Conservation (phyloP, 2,113 vertebrate species). For the Guaruba guarouba region DNA sequence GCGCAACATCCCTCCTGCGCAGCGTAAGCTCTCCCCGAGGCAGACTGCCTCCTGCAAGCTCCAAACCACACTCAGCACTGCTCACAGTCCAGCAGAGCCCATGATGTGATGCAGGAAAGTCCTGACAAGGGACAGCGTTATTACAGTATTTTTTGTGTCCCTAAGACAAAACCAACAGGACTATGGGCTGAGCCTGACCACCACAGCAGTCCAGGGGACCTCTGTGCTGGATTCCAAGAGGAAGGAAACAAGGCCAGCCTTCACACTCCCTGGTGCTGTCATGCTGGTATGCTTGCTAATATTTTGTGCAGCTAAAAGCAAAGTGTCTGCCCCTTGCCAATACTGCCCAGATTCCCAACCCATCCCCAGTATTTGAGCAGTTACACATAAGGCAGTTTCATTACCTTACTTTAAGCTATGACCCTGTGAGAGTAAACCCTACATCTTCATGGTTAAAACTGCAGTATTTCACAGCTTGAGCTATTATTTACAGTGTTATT, state of each 20-base stretch:
- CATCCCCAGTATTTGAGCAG: neutral
- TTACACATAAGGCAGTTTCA: neutral
- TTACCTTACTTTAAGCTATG: neutral
- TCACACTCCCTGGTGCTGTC: neutral
- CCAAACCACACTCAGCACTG: rapidly evolving
- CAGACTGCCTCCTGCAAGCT: neutral
- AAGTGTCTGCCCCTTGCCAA: neutral
- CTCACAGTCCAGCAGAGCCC: neutral
- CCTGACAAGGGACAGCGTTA: neutral
- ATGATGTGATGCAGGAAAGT: rapidly evolving
- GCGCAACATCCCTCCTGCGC: rapidly evolving
- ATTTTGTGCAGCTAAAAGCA: neutral
- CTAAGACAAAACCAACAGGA: neutral
- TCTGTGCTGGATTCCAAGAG: neutral
- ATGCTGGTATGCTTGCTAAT: rapidly evolving
- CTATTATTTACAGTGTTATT: neutral
- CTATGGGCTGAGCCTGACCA: neutral
- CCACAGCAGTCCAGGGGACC: neutral
- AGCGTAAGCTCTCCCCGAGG: rapidly evolving
- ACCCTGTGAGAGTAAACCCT: neutral
- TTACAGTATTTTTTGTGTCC: too few species aligned
- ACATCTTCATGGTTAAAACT: neutral
- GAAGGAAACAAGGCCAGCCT: neutral
- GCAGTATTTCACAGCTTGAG: neutral
- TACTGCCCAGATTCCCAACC: neutral